Percentiles rank a stretch among this genome's conserved stretches.
phyloP scores from a whole-genome alignment of 2,113 vertebrate genomes.

The Gadus macrocephalus region DNA sequence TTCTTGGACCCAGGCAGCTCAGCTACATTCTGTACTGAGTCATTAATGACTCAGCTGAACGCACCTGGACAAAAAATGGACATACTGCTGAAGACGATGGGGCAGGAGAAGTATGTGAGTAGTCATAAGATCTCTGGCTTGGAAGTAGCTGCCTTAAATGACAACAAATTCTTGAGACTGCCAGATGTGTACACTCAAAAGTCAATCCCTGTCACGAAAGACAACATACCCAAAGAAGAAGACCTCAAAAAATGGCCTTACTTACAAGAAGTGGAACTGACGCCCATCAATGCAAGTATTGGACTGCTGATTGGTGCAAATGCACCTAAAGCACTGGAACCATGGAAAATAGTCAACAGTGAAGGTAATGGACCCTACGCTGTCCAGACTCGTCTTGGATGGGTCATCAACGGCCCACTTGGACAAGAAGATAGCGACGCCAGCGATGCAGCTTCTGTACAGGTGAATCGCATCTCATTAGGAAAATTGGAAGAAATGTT shows the following conservation, averaged over 20 bases:
- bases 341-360: too few relatives aligned
- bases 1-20: slow-evolving; percentile 4
- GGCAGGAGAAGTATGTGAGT: not conserved
- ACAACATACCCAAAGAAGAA: not conserved
- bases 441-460: not conserved
- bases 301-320: slow-evolving; percentile 17
- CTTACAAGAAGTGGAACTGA: not conserved
- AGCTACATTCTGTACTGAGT: not conserved
- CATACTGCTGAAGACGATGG: not conserved
- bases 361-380: too few relatives aligned
- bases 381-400: slow-evolving; percentile 3
- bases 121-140: not conserved
- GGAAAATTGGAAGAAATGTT: not conserved
- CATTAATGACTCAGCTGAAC: not conserved
- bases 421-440: not conserved
- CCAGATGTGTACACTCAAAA: slow-evolving; percentile 1
- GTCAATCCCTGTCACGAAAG: not conserved
- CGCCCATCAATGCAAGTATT: not conserved
- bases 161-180: not conserved
- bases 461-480: not conserved
- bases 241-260: slow-evolving; percentile 12
- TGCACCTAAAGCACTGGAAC: not conserved
- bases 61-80: not conserved
- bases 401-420: slow-evolving; percentile 1
- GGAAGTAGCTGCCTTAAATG: not conserved